Percentiles rank a stretch among this genome's conserved stretches.
These are phyloP conservation scores for Mirounga angustirostris DNA, from an alignment of 2,113 vertebrate genomes.

Conservation along the genomic window DNA sequence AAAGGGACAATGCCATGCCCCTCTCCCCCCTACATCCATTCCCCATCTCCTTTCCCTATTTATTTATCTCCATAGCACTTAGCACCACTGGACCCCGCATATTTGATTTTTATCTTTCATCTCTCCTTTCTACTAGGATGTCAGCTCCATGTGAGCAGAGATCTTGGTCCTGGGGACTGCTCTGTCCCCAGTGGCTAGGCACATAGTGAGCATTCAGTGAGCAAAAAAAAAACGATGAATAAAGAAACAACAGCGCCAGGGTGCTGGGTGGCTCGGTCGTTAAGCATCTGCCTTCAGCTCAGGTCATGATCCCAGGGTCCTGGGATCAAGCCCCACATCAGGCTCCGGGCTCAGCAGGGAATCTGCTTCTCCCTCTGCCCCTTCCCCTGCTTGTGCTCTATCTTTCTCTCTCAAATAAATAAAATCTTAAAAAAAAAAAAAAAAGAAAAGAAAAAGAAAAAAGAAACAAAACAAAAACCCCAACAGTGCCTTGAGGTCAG, in stretches of 20 bases:
- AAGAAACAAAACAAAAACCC: neutral
- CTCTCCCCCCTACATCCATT: neutral
- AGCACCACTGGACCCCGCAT: neutral
- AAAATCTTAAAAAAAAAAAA: neutral
- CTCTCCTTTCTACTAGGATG: neutral
- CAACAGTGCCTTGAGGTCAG: neutral
- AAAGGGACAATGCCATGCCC: neutral
- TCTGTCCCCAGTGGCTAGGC: neutral
- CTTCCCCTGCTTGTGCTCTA: neutral
- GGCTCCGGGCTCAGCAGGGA: neutral
- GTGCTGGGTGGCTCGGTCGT: neutral
- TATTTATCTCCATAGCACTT: neutral
- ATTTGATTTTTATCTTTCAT: neutral
- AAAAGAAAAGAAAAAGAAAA: neutral
- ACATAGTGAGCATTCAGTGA: neutral
- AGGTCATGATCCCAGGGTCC: too few species aligned
- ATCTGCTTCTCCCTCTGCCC: neutral
- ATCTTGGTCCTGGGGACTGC: neutral
- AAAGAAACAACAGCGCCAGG: neutral
- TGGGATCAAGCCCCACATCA: neutral
- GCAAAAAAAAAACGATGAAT: neutral
- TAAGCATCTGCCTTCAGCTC: neutral
- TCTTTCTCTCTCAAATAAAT: neutral
- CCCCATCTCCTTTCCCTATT: neutral
- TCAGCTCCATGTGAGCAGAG: neutral